phyloP scores from a whole-genome alignment of 2,797 vertebrate genomes.

The Sibirionetta formosa region DNA sequence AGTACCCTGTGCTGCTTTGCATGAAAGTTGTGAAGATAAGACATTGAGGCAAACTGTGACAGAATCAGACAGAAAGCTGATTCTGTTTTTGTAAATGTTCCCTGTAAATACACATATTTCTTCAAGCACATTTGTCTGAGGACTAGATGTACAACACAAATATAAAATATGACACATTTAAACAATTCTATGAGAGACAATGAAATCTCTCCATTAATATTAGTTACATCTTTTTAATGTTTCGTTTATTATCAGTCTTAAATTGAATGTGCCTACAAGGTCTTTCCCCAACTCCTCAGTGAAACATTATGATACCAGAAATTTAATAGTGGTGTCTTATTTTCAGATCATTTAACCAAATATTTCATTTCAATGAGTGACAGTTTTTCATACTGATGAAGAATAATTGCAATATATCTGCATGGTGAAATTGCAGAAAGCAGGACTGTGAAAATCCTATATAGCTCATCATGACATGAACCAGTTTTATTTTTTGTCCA shows the following conservation, averaged over 20 bases:
- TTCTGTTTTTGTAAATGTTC: not conserved
- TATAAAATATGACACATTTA: not conserved
- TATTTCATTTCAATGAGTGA: not conserved
- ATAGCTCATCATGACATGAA: not conserved
- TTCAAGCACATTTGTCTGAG: not conserved
- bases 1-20: rapidly evolving
- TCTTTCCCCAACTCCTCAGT: not conserved
- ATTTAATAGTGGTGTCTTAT: not conserved
- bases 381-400: not conserved
- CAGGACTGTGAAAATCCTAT: not conserved
- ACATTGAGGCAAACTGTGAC: not conserved
- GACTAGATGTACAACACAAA: not conserved
- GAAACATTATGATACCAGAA: not conserved
- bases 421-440: not conserved
- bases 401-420: not conserved
- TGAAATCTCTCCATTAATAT: not conserved
- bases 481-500: not conserved
- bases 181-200: not conserved
- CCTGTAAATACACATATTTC: not conserved
- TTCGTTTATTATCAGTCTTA: not conserved
- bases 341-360: not conserved
- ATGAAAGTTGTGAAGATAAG: not conserved
- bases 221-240: not conserved
- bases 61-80: not conserved
- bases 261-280: not conserved